A percentile compares a stretch with the other conserved stretches of the same genome.
Conservation (phyloP, 2,113 vertebrate species). For the Podarcis muralis region DNA sequence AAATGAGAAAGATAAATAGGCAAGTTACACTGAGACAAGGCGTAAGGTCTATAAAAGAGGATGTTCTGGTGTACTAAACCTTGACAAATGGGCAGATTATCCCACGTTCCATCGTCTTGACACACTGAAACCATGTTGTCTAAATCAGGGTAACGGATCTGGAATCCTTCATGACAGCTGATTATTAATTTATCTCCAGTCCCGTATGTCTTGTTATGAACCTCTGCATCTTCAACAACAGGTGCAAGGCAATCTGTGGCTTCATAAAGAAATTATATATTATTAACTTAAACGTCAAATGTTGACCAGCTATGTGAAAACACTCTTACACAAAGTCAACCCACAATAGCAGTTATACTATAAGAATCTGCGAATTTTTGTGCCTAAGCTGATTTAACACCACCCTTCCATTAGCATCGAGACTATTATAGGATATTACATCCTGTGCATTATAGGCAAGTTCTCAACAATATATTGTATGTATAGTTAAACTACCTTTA, state of each 20-base stretch:
- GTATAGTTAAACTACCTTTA: background rate
- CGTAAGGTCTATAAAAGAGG: slow-evolving; percentile 9
- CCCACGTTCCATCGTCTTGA: slow-evolving; percentile 83
- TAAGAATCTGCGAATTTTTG: background rate
- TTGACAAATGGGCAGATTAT: slow-evolving; percentile 87
- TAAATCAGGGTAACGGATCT: slow-evolving; percentile 84
- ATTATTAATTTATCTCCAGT: slow-evolving; percentile 81
- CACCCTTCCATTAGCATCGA: background rate
- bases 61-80: slow-evolving; percentile 68
- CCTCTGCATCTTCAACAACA: slow-evolving; percentile 83
- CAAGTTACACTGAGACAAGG: slow-evolving; percentile 36
- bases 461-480: background rate
- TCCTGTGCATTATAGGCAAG: background rate
- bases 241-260: slow-evolving; percentile 83
- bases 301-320: slow-evolving; percentile 15
- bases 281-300: slow-evolving; percentile 35
- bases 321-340: slow-evolving; percentile 38
- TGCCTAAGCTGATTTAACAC: background rate
- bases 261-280: slow-evolving; percentile 44
- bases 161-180: slow-evolving; percentile 84
- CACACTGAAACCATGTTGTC: slow-evolving; percentile 82
- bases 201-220: slow-evolving; percentile 85
- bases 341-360: slow-evolving; percentile 33
- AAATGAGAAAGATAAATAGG: background rate
- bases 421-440: background rate